phyloP scores from a whole-genome alignment of 2,888 invertebrate genomes.

The Spodoptera picta region DNA sequence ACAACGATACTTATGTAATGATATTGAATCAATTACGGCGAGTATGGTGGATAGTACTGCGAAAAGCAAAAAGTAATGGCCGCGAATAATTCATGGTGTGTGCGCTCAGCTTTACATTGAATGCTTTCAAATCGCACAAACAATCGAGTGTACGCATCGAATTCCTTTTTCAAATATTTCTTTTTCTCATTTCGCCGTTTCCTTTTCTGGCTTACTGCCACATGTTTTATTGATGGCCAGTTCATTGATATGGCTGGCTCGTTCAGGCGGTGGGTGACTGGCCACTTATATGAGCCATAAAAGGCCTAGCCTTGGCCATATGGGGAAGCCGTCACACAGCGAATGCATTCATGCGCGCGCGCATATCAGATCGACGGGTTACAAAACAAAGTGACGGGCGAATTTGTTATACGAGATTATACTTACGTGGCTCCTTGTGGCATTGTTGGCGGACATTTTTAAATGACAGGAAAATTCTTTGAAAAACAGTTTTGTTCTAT shows the following conservation, averaged over 20 bases:
- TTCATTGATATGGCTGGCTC: constrained; percentile 88
- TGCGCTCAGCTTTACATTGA: constrained; percentile 82
- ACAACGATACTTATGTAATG: constrained; percentile 75
- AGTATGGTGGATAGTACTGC: constrained; percentile 67
- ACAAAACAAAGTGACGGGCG: constrained; percentile 78
- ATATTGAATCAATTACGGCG: constrained; percentile 74
- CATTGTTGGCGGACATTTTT: constrained; percentile 44
- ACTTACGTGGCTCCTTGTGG: constrained; percentile 46
- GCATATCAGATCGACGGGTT: constrained; percentile 81
- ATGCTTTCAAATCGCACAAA: constrained; percentile 83
- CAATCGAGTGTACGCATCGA: constrained; percentile 83
- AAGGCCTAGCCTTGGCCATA: constrained; percentile 87
- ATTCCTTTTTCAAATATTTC: constrained; percentile 85
- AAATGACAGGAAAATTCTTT: constrained; percentile 40
- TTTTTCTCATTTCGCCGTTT: constrained; percentile 87
- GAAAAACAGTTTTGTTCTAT: constrained; percentile 28
- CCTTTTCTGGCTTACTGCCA: constrained; percentile 87
- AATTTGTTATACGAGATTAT: constrained; percentile 71
- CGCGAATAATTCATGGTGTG: constrained; percentile 81
- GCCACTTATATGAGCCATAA: constrained; percentile 87
- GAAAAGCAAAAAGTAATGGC: constrained; percentile 64
- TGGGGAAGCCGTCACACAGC: constrained; percentile 84
- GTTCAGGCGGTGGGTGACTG: constrained; percentile 87
- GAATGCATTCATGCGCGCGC: constrained; percentile 86
- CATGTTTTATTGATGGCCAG: constrained; percentile 88